A percentile compares a stretch with the other conserved stretches of the same genome.
These are phyloP conservation scores for Venustaconcha ellipsiformis DNA, from an alignment of 1,140 invertebrate species.

Conservation along the genomic window DNA sequence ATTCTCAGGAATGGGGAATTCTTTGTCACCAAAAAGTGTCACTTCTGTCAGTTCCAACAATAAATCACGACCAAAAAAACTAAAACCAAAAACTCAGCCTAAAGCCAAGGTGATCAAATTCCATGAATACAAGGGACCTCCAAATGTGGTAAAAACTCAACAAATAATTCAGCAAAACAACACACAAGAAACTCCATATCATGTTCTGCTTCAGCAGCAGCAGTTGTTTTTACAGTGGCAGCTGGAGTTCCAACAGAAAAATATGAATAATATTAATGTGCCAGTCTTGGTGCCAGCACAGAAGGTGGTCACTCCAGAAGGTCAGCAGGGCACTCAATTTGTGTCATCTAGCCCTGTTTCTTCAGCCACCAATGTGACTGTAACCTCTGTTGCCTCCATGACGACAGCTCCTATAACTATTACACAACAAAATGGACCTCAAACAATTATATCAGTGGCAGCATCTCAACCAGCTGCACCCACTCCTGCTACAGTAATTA, in stretches of 20 bases:
- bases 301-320: constrained; percentile 25
- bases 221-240: constrained; percentile 92
- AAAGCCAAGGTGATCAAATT: constrained; percentile 93
- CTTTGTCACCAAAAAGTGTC: constrained; percentile 26
- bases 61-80: constrained; percentile 79
- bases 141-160: constrained; percentile 83
- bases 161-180: constrained; percentile 29
- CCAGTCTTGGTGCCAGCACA: constrained; percentile 25
- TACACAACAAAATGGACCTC: constrained; percentile 40
- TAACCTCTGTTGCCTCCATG: constrained; percentile 16
- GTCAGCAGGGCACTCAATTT: neutral
- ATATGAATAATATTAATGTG: constrained; percentile 30
- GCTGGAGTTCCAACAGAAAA: constrained; percentile 82
- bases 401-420: constrained; percentile 34
- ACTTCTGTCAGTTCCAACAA: constrained; percentile 34
- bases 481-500: constrained; percentile 9
- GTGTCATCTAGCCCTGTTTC: neutral
- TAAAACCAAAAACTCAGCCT: constrained; percentile 82
- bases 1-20: constrained; percentile 4
- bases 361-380: constrained; percentile 12
- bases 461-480: constrained; percentile 31
- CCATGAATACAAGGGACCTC: constrained; percentile 98
- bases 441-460: constrained; percentile 33
- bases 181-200: constrained; percentile 85
- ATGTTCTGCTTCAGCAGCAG: constrained; percentile 92